A percentile compares a stretch with the other conserved stretches of the same genome.
Evolutionary conservation across 2,797 vertebrate species (phyloP).

Genomic region (Lophotriccus pileatus): DNA sequence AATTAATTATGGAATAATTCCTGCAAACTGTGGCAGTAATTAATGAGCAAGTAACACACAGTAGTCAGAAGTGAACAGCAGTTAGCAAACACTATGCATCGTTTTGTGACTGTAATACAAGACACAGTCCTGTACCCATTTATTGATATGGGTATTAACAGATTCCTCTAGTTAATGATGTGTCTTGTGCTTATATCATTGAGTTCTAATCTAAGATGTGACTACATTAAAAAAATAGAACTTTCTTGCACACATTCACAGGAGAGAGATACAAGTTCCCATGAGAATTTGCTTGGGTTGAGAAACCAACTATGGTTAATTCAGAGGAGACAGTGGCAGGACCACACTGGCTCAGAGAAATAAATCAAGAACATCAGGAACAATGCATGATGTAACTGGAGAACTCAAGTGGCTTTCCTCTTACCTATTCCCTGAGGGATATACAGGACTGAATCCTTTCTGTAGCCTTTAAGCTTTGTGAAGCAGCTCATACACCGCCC

Average conservation of each 20-base stretch:
- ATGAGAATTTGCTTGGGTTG: neutral
- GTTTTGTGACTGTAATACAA: neutral
- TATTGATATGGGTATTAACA: neutral
- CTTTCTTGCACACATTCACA: neutral
- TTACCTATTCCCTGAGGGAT: neutral
- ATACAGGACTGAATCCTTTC: neutral
- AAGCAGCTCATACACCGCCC: neutral
- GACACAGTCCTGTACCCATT: neutral
- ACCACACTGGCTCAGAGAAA: neutral
- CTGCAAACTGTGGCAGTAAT: constrained; percentile 36
- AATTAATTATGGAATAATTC: constrained; percentile 53
- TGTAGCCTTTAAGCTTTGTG: neutral
- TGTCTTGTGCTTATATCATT: neutral
- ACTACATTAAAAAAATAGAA: neutral
- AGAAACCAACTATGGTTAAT: neutral
- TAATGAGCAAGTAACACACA: constrained; percentile 4
- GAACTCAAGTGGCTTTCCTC: neutral
- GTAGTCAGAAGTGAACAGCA: constrained; percentile 18
- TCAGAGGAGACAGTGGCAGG: neutral
- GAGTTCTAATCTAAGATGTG: neutral
- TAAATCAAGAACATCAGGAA: neutral
- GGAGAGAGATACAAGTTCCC: neutral
- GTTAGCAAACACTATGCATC: neutral
- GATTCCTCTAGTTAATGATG: neutral
- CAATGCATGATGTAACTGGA: neutral